These are phyloP conservation scores for Keiferia lycopersicella DNA, from an alignment of 2,888 invertebrate species.

Conservation along the genomic window DNA sequence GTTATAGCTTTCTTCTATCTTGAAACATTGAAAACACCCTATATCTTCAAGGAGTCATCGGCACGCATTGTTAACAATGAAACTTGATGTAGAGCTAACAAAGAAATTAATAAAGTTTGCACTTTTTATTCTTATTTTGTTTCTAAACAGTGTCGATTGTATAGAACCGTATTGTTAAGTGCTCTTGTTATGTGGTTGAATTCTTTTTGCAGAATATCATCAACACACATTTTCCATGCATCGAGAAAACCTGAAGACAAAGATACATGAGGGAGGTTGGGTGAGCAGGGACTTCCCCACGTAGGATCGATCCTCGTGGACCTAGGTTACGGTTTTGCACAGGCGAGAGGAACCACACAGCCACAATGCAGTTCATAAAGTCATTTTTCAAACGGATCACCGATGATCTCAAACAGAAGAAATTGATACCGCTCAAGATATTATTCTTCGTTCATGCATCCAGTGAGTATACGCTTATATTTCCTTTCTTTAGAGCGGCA, in stretches of 20 bases:
- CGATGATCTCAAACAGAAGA: constrained; percentile 86
- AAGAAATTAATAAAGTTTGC: background rate
- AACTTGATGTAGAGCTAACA: background rate
- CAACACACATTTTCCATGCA: constrained; percentile 60
- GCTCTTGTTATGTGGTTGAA: constrained; percentile 1
- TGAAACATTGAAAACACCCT: background rate
- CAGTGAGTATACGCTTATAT: constrained; percentile 86
- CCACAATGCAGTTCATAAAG: constrained; percentile 81
- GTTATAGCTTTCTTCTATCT: background rate
- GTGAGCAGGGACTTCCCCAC: constrained; percentile 61
- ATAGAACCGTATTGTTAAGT: background rate
- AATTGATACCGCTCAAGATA: constrained; percentile 87
- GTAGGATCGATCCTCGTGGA: constrained; percentile 39
- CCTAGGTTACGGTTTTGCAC: constrained; percentile 26
- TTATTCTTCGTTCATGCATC: constrained; percentile 90
- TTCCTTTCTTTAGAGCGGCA: no score
- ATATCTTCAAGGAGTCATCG: background rate
- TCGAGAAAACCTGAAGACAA: constrained; percentile 51
- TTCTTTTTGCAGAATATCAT: constrained; percentile 7
- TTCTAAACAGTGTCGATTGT: background rate
- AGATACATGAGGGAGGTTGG: constrained; percentile 57
- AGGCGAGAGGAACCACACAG: constrained; percentile 26
- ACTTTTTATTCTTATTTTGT: background rate
- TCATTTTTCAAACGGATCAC: constrained; percentile 84
- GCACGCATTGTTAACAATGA: background rate